Conservation (phyloP, 2,113 vertebrate genomes). For the Sinocyclocheilus anophthalmus region DNA sequence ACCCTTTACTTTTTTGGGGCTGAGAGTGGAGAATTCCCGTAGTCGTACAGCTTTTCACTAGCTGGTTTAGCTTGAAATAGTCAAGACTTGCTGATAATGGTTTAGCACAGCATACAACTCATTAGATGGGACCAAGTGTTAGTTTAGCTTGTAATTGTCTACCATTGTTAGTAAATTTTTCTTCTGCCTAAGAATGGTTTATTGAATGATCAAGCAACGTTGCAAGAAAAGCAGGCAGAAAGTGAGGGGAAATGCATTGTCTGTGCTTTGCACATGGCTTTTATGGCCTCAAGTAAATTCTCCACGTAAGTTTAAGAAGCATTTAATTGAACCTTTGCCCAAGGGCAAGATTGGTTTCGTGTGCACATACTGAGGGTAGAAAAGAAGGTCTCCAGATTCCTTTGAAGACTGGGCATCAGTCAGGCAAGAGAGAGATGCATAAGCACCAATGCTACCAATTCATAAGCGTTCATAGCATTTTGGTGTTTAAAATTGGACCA, state of each 20-base stretch:
- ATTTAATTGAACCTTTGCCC: conserved; percentile 31
- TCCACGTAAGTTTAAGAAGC: conserved; percentile 15
- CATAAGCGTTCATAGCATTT: not conserved
- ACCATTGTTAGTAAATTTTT: not conserved
- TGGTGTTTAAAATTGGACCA: not conserved
- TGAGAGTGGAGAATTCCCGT: not conserved
- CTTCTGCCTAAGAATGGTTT: not conserved
- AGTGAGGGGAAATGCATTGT: not conserved
- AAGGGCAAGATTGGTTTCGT: not conserved
- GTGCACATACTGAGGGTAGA: not conserved
- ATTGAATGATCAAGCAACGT: not conserved
- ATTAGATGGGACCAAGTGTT: not conserved
- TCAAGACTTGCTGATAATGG: not conserved
- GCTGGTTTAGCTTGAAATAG: not conserved
- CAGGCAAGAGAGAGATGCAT: not conserved
- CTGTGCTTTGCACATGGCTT: conserved; percentile 32
- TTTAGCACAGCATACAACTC: not conserved
- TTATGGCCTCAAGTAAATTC: conserved; percentile 35
- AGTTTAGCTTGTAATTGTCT: not conserved
- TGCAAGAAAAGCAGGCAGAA: not conserved
- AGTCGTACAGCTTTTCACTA: not conserved
- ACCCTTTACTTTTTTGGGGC: not conserved
- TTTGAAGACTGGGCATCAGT: conserved; percentile 15
- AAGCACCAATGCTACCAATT: not conserved
- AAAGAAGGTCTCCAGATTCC: not conserved